Percentiles rank a stretch among this genome's conserved stretches.
Evolutionary conservation across 2,888 invertebrate genomes (phyloP).

Genomic region (Rosalia funebris): DNA sequence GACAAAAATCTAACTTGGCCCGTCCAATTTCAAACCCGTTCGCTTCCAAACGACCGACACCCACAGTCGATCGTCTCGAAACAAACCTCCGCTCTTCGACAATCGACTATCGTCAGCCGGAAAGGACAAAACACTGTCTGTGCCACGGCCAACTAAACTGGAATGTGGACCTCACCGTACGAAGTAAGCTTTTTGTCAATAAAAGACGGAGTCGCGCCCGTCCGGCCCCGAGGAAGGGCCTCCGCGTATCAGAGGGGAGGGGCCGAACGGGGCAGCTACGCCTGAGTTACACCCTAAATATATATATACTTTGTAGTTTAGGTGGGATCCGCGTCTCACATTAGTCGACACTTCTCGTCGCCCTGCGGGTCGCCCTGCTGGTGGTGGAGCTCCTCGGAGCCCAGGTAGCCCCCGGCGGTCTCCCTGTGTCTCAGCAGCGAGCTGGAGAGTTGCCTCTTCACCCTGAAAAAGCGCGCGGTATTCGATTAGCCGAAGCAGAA

Average conservation of each 20-base stretch:
- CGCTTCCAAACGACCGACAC: slow-evolving; percentile 5
- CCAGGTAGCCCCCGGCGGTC: slow-evolving; percentile 60
- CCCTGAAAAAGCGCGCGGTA: slow-evolving; percentile 40
- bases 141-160: slow-evolving; percentile 11
- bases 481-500: not conserved
- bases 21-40: not conserved
- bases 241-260: slow-evolving; percentile 7
- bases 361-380: slow-evolving; percentile 66
- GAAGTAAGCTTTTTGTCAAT: slow-evolving; percentile 41
- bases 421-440: slow-evolving; percentile 66
- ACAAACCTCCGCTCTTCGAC: slow-evolving; percentile 2
- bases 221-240: slow-evolving; percentile 21
- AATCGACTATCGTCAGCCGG: not conserved
- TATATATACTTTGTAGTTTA: slow-evolving; percentile 6
- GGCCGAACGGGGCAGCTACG: not conserved
- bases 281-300: not conserved
- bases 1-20: slow-evolving; percentile 37
- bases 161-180: slow-evolving; percentile 7
- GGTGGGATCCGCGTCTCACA: slow-evolving; percentile 58
- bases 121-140: not conserved
- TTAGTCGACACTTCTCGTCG: slow-evolving; percentile 69
- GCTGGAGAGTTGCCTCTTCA: slow-evolving; percentile 65
- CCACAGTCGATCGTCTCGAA: slow-evolving; percentile 5
- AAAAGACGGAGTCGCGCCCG: slow-evolving; percentile 33
- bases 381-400: slow-evolving; percentile 67